Conservation (phyloP, 2,113 vertebrate species). For the Strix aluco region DNA sequence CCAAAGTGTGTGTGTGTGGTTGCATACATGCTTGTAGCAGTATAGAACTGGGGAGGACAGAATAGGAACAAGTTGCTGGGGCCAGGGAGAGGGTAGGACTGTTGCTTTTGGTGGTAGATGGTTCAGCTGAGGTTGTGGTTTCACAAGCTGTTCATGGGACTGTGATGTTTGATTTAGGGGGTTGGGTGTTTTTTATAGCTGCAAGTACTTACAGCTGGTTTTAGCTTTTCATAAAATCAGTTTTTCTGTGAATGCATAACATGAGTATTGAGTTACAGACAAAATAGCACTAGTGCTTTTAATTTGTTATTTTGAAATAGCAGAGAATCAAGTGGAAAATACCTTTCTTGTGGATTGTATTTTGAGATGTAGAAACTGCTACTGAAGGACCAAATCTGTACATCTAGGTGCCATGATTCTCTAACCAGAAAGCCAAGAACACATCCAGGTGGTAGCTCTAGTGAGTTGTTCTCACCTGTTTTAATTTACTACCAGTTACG, state of each 20-base stretch:
- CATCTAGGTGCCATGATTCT: background rate
- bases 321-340: background rate
- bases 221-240: background rate
- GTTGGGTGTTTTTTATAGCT: background rate
- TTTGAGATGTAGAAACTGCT: background rate
- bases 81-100: background rate
- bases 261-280: background rate
- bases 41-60: background rate
- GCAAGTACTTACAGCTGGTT: background rate
- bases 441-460: background rate
- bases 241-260: background rate
- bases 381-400: background rate
- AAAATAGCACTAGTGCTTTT: background rate
- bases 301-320: background rate
- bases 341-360: background rate
- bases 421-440: background rate
- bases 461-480: background rate
- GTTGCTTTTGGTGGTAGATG: background rate
- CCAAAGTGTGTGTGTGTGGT: background rate
- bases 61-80: background rate
- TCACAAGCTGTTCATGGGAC: background rate
- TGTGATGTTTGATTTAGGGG: background rate
- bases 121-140: background rate
- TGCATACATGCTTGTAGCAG: background rate
- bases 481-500: background rate